A percentile compares a stretch with the other conserved stretches of the same genome.
These are phyloP conservation scores for Orius insidiosus DNA, from an alignment of 1,140 invertebrate species.

Conservation along the genomic window DNA sequence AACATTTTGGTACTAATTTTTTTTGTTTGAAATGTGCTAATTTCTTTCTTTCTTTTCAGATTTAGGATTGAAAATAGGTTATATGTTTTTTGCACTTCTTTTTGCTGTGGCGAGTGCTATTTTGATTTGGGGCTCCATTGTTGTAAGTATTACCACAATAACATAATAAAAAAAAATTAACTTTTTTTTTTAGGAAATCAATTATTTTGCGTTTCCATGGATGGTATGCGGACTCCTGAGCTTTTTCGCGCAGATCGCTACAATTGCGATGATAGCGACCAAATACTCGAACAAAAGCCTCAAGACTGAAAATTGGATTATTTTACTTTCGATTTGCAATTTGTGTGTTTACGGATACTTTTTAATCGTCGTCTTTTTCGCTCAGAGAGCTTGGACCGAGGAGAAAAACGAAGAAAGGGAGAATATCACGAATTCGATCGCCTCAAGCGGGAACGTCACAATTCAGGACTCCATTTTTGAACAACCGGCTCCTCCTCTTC, in stretches of 20 bases:
- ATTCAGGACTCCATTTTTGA: slow-evolving; percentile 9
- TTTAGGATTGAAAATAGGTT: slow-evolving; percentile 18
- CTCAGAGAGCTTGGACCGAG: slow-evolving; percentile 16
- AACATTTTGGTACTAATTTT: background rate
- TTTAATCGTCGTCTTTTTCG: slow-evolving; percentile 19
- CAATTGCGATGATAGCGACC: slow-evolving; percentile 15
- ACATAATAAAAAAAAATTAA: too few relatives aligned
- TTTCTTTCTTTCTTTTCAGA: slow-evolving; percentile 12
- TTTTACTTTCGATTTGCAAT: slow-evolving; percentile 17
- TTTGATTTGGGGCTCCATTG: slow-evolving; percentile 20
- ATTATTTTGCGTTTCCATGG: slow-evolving; percentile 19
- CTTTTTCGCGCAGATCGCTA: slow-evolving; percentile 18
- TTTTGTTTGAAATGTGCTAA: background rate
- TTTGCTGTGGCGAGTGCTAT: slow-evolving; percentile 20
- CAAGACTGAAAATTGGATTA: slow-evolving; percentile 11
- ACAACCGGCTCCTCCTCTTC: background rate
- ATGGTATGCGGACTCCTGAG: slow-evolving; percentile 19
- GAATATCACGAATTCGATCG: slow-evolving; percentile 11
- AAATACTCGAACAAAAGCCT: slow-evolving; percentile 13
- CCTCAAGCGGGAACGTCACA: slow-evolving; percentile 10
- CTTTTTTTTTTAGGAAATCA: slow-evolving; percentile 17
- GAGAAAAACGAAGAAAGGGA: slow-evolving; percentile 14
- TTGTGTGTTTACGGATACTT: slow-evolving; percentile 18
- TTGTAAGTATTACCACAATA: slow-evolving; percentile 17
- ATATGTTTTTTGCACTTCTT: slow-evolving; percentile 17